These are phyloP conservation scores for Petrosia ficiformis DNA, from an alignment of 37 sponge, comb jelly and placozoan genomes.

Conservation along the genomic window DNA sequence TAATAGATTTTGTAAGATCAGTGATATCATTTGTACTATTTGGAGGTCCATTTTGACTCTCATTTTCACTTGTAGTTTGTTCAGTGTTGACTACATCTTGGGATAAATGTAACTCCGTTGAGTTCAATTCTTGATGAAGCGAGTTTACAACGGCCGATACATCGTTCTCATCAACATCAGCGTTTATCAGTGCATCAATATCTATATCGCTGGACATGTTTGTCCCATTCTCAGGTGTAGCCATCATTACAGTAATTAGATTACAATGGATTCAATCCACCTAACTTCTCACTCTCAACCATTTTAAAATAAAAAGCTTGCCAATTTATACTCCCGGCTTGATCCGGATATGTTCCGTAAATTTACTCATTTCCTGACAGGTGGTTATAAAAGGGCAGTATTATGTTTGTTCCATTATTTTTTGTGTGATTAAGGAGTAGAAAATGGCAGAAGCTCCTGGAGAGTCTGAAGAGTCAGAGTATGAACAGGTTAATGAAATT, in stretches of 20 bases:
- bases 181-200: slow-evolving; percentile 33
- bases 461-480: slow-evolving; percentile 30
- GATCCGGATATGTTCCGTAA: slow-evolving; percentile 27
- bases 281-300: background rate
- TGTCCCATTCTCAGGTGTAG: slow-evolving; percentile 26
- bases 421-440: background rate
- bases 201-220: slow-evolving; percentile 11
- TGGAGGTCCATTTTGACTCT: background rate
- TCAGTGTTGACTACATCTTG: slow-evolving; percentile 15
- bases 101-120: background rate
- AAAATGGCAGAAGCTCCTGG: slow-evolving; percentile 40
- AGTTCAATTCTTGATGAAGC: background rate
- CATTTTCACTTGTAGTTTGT: slow-evolving; percentile 1
- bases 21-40: background rate
- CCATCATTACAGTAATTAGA: slow-evolving; percentile 15
- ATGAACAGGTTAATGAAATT: slow-evolving; percentile 27
- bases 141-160: slow-evolving; percentile 17
- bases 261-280: slow-evolving; percentile 30
- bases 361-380: background rate
- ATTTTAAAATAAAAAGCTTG: slow-evolving; percentile 11
- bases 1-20: background rate
- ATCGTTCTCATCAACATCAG: slow-evolving; percentile 20
- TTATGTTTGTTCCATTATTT: background rate
- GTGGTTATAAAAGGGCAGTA: background rate
- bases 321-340: slow-evolving; percentile 21